phyloP scores from a whole-genome alignment of 2,797 vertebrate species.

The Gephyroberyx darwinii region DNA sequence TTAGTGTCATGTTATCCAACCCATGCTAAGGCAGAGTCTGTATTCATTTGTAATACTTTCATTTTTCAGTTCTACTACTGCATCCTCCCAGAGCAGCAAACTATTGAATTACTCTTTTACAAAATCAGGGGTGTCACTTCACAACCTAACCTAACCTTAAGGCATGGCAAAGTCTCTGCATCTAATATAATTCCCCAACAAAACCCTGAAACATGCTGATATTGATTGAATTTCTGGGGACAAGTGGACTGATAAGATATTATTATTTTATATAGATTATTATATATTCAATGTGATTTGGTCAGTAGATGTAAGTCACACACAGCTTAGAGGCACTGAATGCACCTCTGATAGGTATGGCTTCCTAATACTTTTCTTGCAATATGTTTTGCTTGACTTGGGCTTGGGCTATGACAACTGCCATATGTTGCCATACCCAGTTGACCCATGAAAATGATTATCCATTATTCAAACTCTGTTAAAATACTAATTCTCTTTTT shows the following conservation, averaged over 20 bases:
- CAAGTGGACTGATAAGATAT: not conserved
- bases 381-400: not conserved
- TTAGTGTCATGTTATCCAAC: not conserved
- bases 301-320: too few relatives aligned
- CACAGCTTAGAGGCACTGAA: too few relatives aligned
- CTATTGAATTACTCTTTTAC: constrained; percentile 20
- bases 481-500: not conserved
- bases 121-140: constrained; percentile 4
- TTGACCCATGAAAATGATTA: too few relatives aligned
- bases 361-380: not conserved
- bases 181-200: not conserved
- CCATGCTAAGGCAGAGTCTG: not conserved
- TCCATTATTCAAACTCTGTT: too few relatives aligned
- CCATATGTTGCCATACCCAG: not conserved
- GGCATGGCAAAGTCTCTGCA: not conserved
- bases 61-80: not conserved
- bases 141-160: constrained; percentile 1
- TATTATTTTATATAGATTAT: too few relatives aligned
- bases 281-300: too few relatives aligned
- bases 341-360: too few relatives aligned
- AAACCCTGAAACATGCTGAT: not conserved
- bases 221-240: too few relatives aligned
- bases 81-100: constrained; percentile 2
- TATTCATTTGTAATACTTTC: not conserved
- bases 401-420: too few relatives aligned